Percentiles rank a stretch among this genome's conserved stretches.
phyloP scores from a whole-genome alignment of 2,113 vertebrate species.

The Riparia riparia region DNA sequence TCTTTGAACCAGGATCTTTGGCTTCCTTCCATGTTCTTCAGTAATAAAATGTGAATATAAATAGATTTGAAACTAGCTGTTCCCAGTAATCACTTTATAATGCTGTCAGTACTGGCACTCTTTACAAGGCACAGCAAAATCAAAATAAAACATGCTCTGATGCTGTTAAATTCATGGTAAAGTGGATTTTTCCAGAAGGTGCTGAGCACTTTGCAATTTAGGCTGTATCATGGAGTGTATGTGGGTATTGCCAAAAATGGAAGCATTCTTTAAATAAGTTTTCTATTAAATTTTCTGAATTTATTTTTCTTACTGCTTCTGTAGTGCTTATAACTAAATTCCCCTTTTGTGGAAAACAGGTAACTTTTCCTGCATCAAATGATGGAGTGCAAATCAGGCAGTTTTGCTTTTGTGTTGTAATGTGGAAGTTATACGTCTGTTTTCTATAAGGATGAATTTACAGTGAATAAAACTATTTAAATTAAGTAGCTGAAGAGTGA shows the following conservation, averaged over 20 bases:
- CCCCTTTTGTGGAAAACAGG: background rate
- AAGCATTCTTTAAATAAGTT: background rate
- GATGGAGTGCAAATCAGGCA: accelerated
- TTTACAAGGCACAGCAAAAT: background rate
- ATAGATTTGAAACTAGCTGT: constrained; percentile 53
- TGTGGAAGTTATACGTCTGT: background rate
- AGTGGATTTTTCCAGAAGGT: background rate
- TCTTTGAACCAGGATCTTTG: constrained; percentile 56
- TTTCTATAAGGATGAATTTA: background rate
- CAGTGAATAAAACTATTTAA: background rate
- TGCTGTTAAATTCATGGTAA: background rate
- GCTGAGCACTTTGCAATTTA: background rate
- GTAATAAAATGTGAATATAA: constrained; percentile 62
- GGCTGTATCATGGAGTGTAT: background rate
- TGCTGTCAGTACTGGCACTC: background rate
- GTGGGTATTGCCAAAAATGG: background rate
- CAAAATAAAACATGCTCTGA: background rate
- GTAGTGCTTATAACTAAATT: background rate
- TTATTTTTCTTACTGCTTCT: background rate
- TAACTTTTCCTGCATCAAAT: background rate
- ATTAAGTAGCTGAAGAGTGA: background rate
- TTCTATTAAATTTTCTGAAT: background rate
- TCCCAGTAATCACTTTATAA: background rate
- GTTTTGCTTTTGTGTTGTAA: background rate
- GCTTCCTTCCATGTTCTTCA: constrained; percentile 64